These are phyloP conservation scores for Oostethus manadensis DNA, from an alignment of 2,113 vertebrate genomes.

Conservation along the genomic window DNA sequence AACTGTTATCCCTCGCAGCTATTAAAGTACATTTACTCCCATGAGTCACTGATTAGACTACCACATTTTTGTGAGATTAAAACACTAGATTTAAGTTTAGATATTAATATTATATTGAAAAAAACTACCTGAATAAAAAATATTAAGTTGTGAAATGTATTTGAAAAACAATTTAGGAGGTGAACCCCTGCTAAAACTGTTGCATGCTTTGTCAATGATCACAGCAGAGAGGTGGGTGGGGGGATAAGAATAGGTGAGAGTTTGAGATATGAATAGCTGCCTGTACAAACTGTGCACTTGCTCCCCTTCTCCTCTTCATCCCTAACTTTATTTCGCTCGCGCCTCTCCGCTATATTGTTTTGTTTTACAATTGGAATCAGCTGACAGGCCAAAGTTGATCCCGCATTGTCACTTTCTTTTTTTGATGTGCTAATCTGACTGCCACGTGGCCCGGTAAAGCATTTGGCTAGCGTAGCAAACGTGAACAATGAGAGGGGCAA, in stretches of 20 bases:
- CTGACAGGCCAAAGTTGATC: slow-evolving; percentile 68
- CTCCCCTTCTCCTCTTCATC: slow-evolving; percentile 22
- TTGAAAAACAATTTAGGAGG: background rate
- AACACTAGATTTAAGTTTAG: background rate
- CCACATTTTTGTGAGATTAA: background rate
- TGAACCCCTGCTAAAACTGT: slow-evolving; percentile 31
- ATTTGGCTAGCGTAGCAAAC: slow-evolving; percentile 78
- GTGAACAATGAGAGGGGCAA: slow-evolving; percentile 69
- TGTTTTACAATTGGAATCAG: slow-evolving; percentile 70
- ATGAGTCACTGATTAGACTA: too few species aligned
- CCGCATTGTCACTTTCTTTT: slow-evolving; percentile 78
- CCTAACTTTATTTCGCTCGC: slow-evolving; percentile 32
- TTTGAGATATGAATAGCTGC: slow-evolving; percentile 58
- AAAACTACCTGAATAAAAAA: background rate
- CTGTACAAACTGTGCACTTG: slow-evolving; percentile 27
- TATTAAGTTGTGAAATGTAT: background rate
- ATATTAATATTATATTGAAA: background rate
- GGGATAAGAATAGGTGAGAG: slow-evolving; percentile 52
- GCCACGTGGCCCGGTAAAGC: slow-evolving; percentile 71
- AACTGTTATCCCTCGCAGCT: too few species aligned
- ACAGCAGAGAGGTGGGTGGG: slow-evolving; percentile 12
- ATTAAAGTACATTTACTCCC: too few species aligned
- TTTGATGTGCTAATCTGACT: slow-evolving; percentile 75
- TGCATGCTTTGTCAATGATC: slow-evolving; percentile 21
- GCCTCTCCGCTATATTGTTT: slow-evolving; percentile 59